Percentiles rank a stretch among this genome's conserved stretches.
Conservation (phyloP, 2,113 vertebrate species). For the Oostethus manadensis region DNA sequence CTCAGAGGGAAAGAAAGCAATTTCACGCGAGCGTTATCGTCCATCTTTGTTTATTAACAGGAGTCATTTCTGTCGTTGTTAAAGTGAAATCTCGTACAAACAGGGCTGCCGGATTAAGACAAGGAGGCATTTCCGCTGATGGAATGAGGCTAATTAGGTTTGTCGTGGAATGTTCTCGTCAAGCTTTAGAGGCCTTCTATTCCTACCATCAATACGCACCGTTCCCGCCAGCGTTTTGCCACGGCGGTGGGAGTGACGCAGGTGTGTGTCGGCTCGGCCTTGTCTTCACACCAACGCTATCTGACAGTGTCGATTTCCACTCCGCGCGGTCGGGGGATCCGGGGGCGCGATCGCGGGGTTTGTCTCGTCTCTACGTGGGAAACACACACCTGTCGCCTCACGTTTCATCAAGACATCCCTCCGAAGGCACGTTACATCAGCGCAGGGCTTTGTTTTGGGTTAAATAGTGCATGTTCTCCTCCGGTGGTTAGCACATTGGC, state of each 20-base stretch:
- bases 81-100: neutral
- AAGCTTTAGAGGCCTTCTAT: neutral
- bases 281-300: conserved; percentile 43
- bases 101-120: conserved; percentile 1
- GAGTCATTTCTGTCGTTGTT: neutral
- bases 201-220: too few species aligned
- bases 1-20: neutral
- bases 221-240: neutral
- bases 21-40: neutral
- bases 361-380: conserved; percentile 18
- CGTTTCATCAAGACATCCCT: conserved; percentile 33
- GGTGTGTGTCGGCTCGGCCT: conserved; percentile 28
- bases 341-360: conserved; percentile 22
- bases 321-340: conserved; percentile 16
- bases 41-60: neutral
- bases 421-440: conserved; percentile 14
- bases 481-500: too few species aligned
- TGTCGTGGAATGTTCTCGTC: conserved; percentile 9
- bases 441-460: conserved; percentile 25
- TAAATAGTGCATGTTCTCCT: conserved; percentile 33
- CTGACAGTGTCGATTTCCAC: conserved; percentile 48
- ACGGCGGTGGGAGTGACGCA: conserved; percentile 21
- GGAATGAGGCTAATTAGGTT: conserved; percentile 27
- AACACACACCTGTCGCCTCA: conserved; percentile 47
- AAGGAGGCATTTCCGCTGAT: neutral